A percentile compares a stretch with the other conserved stretches of the same genome.
These are phyloP conservation scores for Callipepla squamata DNA, from an alignment of 2,113 vertebrate genomes.

Conservation along the genomic window DNA sequence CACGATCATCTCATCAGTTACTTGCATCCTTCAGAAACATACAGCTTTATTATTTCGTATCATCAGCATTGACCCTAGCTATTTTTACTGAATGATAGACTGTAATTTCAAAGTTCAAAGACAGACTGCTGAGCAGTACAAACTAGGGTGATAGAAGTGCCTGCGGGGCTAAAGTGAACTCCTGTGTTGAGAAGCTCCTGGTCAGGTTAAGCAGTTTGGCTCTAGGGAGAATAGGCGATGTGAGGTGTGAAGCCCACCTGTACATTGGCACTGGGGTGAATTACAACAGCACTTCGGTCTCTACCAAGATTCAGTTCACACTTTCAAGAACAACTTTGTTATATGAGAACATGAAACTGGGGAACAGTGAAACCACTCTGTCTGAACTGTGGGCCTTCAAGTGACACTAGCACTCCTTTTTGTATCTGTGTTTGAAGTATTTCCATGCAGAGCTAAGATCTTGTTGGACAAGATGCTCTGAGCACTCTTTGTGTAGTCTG, in stretches of 20 bases:
- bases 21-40: not conserved
- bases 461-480: not conserved
- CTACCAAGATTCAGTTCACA: rapidly evolving
- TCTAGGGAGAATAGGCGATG: not conserved
- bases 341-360: not conserved
- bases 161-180: not conserved
- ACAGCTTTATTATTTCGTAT: not conserved
- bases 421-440: not conserved
- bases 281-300: not conserved
- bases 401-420: not conserved
- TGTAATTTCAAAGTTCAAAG: not conserved
- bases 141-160: not conserved
- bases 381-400: not conserved
- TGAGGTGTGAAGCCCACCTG: not conserved
- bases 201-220: not conserved
- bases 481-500: not conserved
- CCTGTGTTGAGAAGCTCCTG: not conserved
- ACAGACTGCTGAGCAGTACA: not conserved
- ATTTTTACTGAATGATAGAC: not conserved
- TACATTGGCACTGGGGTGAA: rapidly evolving
- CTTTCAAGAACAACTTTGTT: not conserved
- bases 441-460: not conserved
- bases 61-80: not conserved
- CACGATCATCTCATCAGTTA: not conserved
- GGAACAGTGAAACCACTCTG: not conserved